These are phyloP conservation scores for Leistus spinibarbis DNA, from an alignment of 2,888 invertebrate genomes.

Conservation along the genomic window DNA sequence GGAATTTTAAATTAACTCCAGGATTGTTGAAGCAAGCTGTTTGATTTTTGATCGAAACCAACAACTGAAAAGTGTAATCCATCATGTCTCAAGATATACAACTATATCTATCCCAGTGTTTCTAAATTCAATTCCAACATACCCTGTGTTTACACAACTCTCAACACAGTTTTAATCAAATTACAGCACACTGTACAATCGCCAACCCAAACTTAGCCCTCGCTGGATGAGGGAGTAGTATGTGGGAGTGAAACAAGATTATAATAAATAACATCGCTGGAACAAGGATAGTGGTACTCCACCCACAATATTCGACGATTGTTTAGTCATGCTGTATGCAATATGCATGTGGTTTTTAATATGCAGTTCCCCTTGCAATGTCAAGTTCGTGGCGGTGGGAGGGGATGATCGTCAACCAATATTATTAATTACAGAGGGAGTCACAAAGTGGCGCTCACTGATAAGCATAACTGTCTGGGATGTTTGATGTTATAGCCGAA, in stretches of 20 bases:
- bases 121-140: not conserved
- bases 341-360: constrained; percentile 11
- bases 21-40: not conserved
- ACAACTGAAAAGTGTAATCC: constrained; percentile 1
- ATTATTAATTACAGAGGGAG: constrained; percentile 5
- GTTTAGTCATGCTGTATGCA: constrained; percentile 10
- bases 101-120: not conserved
- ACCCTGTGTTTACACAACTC: constrained; percentile 1
- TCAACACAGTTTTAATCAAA: constrained; percentile 11
- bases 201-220: constrained; percentile 1
- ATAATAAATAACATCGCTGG: not conserved
- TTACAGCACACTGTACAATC: not conserved
- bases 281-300: not conserved
- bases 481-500: not conserved
- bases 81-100: not conserved
- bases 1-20: not conserved
- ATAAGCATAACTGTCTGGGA: not conserved
- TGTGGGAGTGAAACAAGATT: not conserved
- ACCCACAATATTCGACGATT: not conserved
- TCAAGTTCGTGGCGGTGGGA: not conserved
- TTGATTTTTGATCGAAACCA: not conserved
- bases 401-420: not conserved
- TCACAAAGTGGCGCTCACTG: not conserved
- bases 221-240: not conserved
- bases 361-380: constrained; percentile 10